Evolutionary conservation across 2,797 vertebrate species (phyloP).

Genomic region (Acanthis flammea): DNA sequence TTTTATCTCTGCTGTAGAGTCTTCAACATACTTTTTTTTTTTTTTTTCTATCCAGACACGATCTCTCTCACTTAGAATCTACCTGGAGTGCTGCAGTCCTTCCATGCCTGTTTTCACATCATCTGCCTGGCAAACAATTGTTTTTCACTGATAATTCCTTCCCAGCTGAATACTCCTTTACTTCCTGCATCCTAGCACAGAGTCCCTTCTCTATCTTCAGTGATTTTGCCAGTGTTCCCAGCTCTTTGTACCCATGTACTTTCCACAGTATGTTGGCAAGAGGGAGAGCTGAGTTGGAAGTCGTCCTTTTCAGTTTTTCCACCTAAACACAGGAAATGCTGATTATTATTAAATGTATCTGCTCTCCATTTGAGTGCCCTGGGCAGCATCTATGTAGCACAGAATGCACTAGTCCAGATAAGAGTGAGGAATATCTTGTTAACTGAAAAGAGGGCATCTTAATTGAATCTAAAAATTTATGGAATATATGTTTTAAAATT

Average conservation of each 20-base stretch:
- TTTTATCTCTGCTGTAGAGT: background rate
- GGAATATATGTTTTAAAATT: background rate
- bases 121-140: rapidly evolving
- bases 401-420: background rate
- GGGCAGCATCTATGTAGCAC: background rate
- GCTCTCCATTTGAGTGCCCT: background rate
- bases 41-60: background rate
- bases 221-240: background rate
- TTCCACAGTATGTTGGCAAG: background rate
- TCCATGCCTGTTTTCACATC: background rate
- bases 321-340: background rate
- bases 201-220: background rate
- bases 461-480: background rate
- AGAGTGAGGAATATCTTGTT: background rate
- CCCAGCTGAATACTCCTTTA: background rate
- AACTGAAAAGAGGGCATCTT: background rate
- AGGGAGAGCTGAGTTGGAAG: background rate
- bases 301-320: background rate
- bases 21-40: background rate
- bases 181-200: background rate
- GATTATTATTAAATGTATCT: background rate
- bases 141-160: background rate
- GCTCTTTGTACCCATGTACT: background rate
- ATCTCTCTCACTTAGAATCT: background rate
- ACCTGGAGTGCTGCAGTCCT: too few relatives aligned